These are phyloP conservation scores for Gambusia holbrooki DNA, from an alignment of 2,113 vertebrate species.

Conservation along the genomic window DNA sequence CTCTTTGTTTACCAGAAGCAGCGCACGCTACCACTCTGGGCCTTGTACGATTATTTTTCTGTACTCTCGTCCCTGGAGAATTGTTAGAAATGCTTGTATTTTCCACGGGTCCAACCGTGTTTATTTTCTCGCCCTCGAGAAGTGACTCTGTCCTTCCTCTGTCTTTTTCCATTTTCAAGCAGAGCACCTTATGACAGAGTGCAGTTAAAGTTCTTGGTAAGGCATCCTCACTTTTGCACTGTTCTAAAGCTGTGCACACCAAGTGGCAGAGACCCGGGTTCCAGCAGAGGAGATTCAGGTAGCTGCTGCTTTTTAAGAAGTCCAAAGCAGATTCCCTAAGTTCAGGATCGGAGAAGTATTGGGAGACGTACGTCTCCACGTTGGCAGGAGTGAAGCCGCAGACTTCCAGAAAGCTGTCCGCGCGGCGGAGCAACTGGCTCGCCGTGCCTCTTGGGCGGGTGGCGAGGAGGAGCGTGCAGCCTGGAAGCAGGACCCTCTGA, in stretches of 20 bases:
- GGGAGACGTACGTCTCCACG: constrained; percentile 77
- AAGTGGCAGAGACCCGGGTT: constrained; percentile 85
- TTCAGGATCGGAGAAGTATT: constrained; percentile 76
- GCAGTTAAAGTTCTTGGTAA: constrained; percentile 86
- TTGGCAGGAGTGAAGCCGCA: constrained; percentile 83
- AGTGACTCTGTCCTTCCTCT: not conserved
- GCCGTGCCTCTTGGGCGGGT: constrained; percentile 83
- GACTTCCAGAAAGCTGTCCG: constrained; percentile 84
- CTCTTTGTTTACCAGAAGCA: not conserved
- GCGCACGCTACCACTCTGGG: not conserved
- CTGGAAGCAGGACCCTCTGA: constrained; percentile 85
- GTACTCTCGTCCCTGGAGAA: not conserved
- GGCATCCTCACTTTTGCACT: constrained; percentile 36
- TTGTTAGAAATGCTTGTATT: not conserved
- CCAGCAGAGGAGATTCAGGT: constrained; percentile 84
- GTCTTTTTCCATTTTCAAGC: constrained; percentile 41
- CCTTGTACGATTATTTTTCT: not conserved
- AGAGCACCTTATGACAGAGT: constrained; percentile 79
- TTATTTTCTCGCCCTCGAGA: not conserved
- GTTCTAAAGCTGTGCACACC: constrained; percentile 81
- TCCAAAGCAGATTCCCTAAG: constrained; percentile 55
- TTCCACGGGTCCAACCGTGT: not conserved
- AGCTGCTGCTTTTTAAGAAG: constrained; percentile 72
- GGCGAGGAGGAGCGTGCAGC: constrained; percentile 86
- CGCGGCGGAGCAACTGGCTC: constrained; percentile 81